Evolutionary conservation across 2,797 vertebrate genomes (phyloP), one percentile per base, ranked within the genome.

Genomic region (Pangasius mekongensis): DNA sequence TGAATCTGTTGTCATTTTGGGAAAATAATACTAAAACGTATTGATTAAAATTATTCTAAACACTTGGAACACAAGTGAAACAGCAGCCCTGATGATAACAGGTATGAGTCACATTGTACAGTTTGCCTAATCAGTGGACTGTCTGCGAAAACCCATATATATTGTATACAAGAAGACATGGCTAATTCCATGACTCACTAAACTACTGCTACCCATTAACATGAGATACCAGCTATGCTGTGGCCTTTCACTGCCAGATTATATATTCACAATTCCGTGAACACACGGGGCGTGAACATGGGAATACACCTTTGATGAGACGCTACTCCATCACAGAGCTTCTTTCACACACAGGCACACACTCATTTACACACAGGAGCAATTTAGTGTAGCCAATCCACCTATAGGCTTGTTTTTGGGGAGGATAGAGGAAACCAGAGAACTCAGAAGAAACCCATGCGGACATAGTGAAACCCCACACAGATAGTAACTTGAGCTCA

Each of bases 1-100:
- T 87, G 24, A 86, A 30, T 33, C 56, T 54, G 22, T 67, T 54
- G 52, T 78, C 36, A 86, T 77, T 78, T 33, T 30, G 77, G 13
- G 56, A 36, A n/a, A 33, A 43, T 20, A 20, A 20, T 13, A 58
- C 2, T 11, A 56, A 69, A 86, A 36, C 18, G 3, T 6, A 77
- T 43, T 43, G 74, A 18, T 69, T 22, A 71, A 62, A 82, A 83
- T 47, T 6, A 30, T 60, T 24, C 58, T 39, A 82, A 62, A 16
- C 13, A 64, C 39, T 64, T 56, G 6, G 33, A 82, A 71, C 39
- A 30, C 33, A 56, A 27, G n/a, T 80, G 39, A 39, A 82, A 47
- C 66, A 52, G 43, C 18, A 76, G 36, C 13, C 11, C 4, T 54
- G 20, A 3, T 24, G 54, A 81, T 36, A 11, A 39, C 7, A 62